Evolutionary conservation across 1,140 invertebrate genomes (phyloP).

Genomic region (Bombus fervidus): DNA sequence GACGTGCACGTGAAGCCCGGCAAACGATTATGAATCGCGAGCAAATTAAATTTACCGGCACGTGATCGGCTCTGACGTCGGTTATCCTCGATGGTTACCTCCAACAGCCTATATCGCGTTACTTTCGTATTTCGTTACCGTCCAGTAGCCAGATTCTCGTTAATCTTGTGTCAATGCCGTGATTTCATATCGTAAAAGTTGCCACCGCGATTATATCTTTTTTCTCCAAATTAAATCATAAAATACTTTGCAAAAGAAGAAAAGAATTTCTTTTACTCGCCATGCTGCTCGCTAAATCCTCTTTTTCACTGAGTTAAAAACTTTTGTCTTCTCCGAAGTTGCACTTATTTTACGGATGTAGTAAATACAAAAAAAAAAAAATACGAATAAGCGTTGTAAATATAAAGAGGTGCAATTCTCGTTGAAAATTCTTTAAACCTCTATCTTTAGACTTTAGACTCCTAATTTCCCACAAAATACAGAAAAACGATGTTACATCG

Average conservation of each 20-base stretch:
- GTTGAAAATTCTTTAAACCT: too few relatives aligned
- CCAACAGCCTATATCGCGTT: background rate
- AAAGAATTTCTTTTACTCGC: too few relatives aligned
- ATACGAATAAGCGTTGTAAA: too few relatives aligned
- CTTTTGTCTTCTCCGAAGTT: background rate
- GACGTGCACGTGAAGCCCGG: conserved; percentile 1
- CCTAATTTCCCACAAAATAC: too few relatives aligned
- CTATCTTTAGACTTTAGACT: too few relatives aligned
- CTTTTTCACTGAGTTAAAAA: background rate
- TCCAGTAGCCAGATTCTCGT: background rate
- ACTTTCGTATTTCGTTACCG: conserved; percentile 3
- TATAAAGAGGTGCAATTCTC: too few relatives aligned
- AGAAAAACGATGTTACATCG: too few relatives aligned
- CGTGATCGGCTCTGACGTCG: conserved; percentile 11
- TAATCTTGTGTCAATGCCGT: background rate
- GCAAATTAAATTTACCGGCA: conserved; percentile 20
- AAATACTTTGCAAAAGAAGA: too few relatives aligned
- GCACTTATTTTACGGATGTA: too few relatives aligned
- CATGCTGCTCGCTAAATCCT: too few relatives aligned
- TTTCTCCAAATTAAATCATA: too few relatives aligned
- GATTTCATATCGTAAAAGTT: background rate
- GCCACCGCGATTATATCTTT: background rate
- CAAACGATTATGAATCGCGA: conserved; percentile 11
- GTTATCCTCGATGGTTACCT: conserved; percentile 1
- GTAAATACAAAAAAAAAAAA: background rate